A percentile compares a stretch with the other conserved stretches of the same genome.
Conservation (phyloP, 2,113 vertebrate species). For the Brachirus orientalis region DNA sequence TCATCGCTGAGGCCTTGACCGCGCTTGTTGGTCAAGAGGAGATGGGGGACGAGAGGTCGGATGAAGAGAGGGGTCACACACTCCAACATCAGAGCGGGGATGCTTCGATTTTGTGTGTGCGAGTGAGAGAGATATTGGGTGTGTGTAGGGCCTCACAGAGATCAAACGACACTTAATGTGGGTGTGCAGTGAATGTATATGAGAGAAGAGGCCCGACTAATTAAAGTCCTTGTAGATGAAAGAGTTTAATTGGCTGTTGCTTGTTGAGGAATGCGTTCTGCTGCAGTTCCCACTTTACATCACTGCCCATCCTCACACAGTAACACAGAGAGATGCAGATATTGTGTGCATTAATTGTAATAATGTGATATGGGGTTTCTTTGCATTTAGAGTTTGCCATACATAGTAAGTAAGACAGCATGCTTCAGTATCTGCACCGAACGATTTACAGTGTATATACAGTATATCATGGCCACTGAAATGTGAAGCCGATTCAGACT, state of each 20-base stretch:
- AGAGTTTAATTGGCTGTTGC: constrained; percentile 38
- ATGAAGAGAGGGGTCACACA: constrained; percentile 1
- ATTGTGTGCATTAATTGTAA: neutral
- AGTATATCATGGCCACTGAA: constrained; percentile 14
- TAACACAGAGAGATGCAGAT: neutral
- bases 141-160: constrained; percentile 29
- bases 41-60: neutral
- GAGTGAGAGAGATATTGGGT: constrained; percentile 29
- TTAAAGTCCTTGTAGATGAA: constrained; percentile 48
- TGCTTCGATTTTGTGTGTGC: constrained; percentile 34
- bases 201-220: constrained; percentile 43
- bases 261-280: constrained; percentile 29
- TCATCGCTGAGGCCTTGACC: constrained; percentile 26
- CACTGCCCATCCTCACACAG: constrained; percentile 18
- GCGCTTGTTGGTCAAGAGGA: constrained; percentile 28
- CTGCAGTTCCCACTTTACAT: constrained; percentile 17
- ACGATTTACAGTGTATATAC: too few species aligned
- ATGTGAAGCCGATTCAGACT: constrained; percentile 31
- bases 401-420: too few species aligned
- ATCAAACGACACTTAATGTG: constrained; percentile 33
- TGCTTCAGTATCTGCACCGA: neutral
- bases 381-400: neutral
- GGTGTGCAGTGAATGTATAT: constrained; percentile 35
- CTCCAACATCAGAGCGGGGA: constrained; percentile 12
- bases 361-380: neutral